Evolutionary conservation across 2,113 vertebrate species (phyloP), one percentile per base, ranked within the genome.

Genomic region (Lepidiolamprologus cunningtoni): DNA sequence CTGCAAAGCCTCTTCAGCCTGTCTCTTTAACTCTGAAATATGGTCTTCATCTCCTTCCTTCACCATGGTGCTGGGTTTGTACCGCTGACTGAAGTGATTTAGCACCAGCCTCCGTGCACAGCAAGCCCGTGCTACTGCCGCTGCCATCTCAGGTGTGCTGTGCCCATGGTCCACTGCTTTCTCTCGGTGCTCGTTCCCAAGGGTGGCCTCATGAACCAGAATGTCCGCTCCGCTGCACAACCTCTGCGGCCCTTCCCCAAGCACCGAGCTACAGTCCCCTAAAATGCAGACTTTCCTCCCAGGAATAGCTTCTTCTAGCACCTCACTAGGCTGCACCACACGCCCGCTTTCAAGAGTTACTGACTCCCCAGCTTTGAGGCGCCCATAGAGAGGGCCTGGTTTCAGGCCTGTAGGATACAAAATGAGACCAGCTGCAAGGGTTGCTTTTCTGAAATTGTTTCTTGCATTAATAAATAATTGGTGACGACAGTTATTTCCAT

Each of bases 81-180:
- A 99, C 7, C 98, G 90, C 93, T 99, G 98, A 89, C 98, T 99
- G 93, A 99, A 99, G 89, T 99, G 98, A 37, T 97, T 96, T 61
- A 99, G 93, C 42, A 97, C 96, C 91, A 99, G 94, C 11, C 53
- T 95, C 37, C 26, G 93, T 0, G 86, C 98, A 0, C 71, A 2
- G 71, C 98, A 99, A 2, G 42, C 54, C 50, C 94, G 96, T 1
- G 98, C 98, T 87, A 98, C 96, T 0, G 92, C 94, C 0, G 97
- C 97, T 0, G 98, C 98, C 97, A 97, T 97, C 76, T 91, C 95
- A 0, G 98, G 98, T 0, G 98, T 99, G 93, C 98, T 98, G 68
- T 99, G 98, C 14, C 98, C 98, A 0, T 96, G 97, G 14, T 98
- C 97, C 68, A 95, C 96, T 0, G 98, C 98, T 45, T 98, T 98